Evolutionary conservation across 2,797 vertebrate genomes (phyloP), one percentile per base, ranked within the genome.

Genomic region (Epinephelus coioides): DNA sequence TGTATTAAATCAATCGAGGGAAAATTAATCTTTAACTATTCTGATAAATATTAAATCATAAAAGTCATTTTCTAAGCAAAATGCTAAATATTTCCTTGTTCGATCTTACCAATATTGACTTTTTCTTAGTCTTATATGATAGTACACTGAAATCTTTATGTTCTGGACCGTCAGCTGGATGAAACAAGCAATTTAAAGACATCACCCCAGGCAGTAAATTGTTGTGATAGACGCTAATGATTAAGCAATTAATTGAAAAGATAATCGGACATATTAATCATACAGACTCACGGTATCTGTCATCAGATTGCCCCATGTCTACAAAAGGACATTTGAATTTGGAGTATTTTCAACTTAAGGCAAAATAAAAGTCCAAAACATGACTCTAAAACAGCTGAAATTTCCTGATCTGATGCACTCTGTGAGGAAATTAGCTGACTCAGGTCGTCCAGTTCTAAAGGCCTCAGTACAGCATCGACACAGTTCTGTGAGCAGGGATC

Each of bases 401-500:
- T 47, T 25, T 73, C 9, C 34, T 53, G 59, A 61, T 46, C 13
- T 40, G 56, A 44, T 61, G 43, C 57, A 73, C 65, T 72, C 47
- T 77, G 61, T 65, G 18, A 66, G 40, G 67, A 79, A 30, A 60
- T 60, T n/a, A 34, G 72, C 47, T 68, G 74, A 79, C 78, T 87
- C 76, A 80, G 46, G 70, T 73, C 14, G 13, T 80, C 71, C 54
- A 53, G 78, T 82, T 87, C 85, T 61, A 61, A n/a, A 66, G 62
- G 77, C 79, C 76, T 82, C 57, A 66, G 78, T 55, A 49, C 50
- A 77, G 85, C 64, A 72, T 38, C 75, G 74, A 86, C 54, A 38
- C 73, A 76, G 81, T 79, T 64, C 25, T 78, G 62, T 65, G 62
- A 67, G 77, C 79, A 78, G 85, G 79, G 83, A 92, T 87, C 73